Evolutionary conservation across 2,797 vertebrate genomes (phyloP).

Genomic region (Rhinella marina): DNA sequence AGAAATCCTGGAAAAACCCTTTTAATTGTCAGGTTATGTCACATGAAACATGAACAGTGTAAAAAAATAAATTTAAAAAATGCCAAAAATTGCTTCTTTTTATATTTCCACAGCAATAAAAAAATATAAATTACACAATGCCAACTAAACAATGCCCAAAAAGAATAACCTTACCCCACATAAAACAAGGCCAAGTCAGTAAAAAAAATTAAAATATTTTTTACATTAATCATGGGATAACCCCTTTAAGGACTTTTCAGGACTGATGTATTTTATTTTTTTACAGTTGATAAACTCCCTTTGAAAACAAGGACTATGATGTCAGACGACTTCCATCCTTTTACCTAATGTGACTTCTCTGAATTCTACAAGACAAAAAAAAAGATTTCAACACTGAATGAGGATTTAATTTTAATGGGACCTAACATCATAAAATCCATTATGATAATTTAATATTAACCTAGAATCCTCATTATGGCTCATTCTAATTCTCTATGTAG

Average conservation of each 20-base stretch:
- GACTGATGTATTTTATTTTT: neutral
- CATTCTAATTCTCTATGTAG: conserved; percentile 30
- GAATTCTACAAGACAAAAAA: neutral
- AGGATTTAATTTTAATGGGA: conserved; percentile 23
- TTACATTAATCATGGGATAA: too few species aligned
- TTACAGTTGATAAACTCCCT: neutral
- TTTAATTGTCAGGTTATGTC: too few species aligned
- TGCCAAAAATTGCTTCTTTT: too few species aligned
- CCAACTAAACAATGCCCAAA: too few species aligned
- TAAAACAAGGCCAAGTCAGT: too few species aligned
- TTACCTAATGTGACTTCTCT: conserved; percentile 6
- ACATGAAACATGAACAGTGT: too few species aligned
- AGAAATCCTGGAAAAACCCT: too few species aligned
- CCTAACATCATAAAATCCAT: conserved; percentile 37
- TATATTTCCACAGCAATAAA: too few species aligned
- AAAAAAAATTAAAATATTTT: too few species aligned
- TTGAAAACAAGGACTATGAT: neutral
- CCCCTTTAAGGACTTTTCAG: neutral
- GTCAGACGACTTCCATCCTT: neutral
- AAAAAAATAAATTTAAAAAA: too few species aligned
- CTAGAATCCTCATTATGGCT: conserved; percentile 37
- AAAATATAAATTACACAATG: too few species aligned
- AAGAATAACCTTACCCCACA: too few species aligned
- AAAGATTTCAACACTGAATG: neutral
- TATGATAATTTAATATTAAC: conserved; percentile 41